Evolutionary conservation across 2,797 vertebrate species (phyloP), one percentile per base, ranked within the genome.

Genomic region (Crenuchus spilurus): DNA sequence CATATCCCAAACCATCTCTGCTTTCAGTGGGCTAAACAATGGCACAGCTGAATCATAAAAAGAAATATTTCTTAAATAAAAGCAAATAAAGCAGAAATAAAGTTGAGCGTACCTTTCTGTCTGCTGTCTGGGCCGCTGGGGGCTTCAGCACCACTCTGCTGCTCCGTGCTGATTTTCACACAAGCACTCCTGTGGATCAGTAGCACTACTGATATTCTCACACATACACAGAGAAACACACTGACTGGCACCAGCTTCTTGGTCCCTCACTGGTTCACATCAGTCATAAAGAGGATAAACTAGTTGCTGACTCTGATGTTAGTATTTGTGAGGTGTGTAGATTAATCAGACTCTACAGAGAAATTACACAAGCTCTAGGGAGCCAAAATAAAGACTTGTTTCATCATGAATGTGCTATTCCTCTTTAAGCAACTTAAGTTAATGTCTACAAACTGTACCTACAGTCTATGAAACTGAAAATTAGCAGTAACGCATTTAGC

Each of bases 31-130:
- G 82, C 84, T 84, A 87, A 88, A 90, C 84, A 89, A 86, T 64
- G 75, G 70, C 80, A 51, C 54, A 18, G 76, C 84, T 77, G 77
- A 83, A 83, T 89, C 70, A n/a, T 22, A 74, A 66, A 84, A 80
- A n/a, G 61, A 71, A 89, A 90, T 72, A 90, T 88, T 88, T 5
- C 31, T 70, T 89, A 91, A 91, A 88, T 86, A 90, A 88, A 85
- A 79, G 33, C 77, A 89, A 83, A 87, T 84, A 73, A 87, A 87
- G 85, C 33, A 54, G 28, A 66, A 76, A 58, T 66, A 44, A 62
- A 58, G 42, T 74, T 62, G 41, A 39, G 33, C 49, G 82, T 92
- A 94, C 92, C 91, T 92, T 88, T 91, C 85, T 86, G 88, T 74
- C 57, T 72, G 86, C 78, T 48, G 84, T 79, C 79, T 65, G 84